A percentile compares a stretch with the other conserved stretches of the same genome.
Conservation (phyloP, 1,140 invertebrate genomes). For the Drosophila truncata region DNA sequence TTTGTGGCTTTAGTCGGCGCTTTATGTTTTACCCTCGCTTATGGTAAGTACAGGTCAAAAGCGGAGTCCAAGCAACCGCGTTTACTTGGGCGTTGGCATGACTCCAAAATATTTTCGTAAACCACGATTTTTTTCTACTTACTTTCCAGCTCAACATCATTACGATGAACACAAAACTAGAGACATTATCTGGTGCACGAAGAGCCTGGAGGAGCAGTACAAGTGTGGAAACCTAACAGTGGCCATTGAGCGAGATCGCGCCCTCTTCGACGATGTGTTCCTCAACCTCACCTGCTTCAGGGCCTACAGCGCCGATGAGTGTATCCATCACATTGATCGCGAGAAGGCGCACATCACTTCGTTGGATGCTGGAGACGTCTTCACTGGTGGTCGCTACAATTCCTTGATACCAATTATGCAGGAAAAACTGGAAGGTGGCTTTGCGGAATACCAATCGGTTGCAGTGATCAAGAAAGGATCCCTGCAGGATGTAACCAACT, state of each 20-base stretch:
- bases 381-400: slow-evolving; percentile 95
- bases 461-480: slow-evolving; percentile 92
- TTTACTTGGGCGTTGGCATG: slow-evolving; percentile 61
- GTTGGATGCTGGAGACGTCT: slow-evolving; percentile 96
- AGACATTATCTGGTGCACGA: slow-evolving; percentile 90
- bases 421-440: slow-evolving; percentile 88
- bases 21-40: slow-evolving; percentile 34
- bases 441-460: slow-evolving; percentile 92
- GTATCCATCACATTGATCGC: slow-evolving; percentile 91
- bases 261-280: slow-evolving; percentile 88
- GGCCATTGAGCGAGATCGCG: slow-evolving; percentile 88
- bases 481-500: slow-evolving; percentile 87
- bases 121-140: slow-evolving; percentile 12
- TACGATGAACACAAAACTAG: slow-evolving; percentile 69
- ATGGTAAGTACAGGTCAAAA: slow-evolving; percentile 37
- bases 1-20: slow-evolving; percentile 47
- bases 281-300: slow-evolving; percentile 88
- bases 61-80: neutral
- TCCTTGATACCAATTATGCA: slow-evolving; percentile 96
- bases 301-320: slow-evolving; percentile 92
- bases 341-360: slow-evolving; percentile 94
- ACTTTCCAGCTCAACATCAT: slow-evolving; percentile 70
- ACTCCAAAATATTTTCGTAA: slow-evolving; percentile 14
- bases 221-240: slow-evolving; percentile 91
- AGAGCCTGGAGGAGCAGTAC: slow-evolving; percentile 89